phyloP scores from a whole-genome alignment of 2,888 invertebrate species.

The Hyposoter dolosus region DNA sequence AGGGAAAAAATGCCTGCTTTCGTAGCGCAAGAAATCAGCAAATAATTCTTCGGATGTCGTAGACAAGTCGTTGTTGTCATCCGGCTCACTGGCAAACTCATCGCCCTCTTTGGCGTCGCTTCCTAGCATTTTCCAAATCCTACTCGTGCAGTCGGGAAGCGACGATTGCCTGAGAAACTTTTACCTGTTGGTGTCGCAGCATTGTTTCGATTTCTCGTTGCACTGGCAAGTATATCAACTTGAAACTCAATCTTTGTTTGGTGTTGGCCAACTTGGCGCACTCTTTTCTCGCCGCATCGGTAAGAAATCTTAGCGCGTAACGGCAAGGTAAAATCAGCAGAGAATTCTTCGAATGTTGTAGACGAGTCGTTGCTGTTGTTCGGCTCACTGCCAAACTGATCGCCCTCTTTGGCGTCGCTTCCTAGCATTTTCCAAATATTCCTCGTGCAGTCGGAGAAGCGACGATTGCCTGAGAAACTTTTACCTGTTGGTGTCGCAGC shows the following conservation, averaged over 20 bases:
- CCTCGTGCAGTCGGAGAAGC: conserved; percentile 66
- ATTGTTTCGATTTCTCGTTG: conserved; percentile 85
- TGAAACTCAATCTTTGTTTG: conserved; percentile 69
- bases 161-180: conserved; percentile 69
- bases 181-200: conserved; percentile 88
- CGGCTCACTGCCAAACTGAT: conserved; percentile 89
- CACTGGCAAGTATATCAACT: conserved; percentile 43
- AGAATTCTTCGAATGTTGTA: conserved; percentile 92
- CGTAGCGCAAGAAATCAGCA: conserved; percentile 91
- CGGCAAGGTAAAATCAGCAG: conserved; percentile 92
- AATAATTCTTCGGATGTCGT: conserved; percentile 92
- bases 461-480: conserved; percentile 69
- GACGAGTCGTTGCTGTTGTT: conserved; percentile 94
- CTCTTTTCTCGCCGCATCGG: conserved; percentile 89
- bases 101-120: conserved; percentile 91
- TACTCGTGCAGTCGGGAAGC: conserved; percentile 67
- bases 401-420: conserved; percentile 90
- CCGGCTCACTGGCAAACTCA: conserved; percentile 89
- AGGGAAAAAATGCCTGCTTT: conserved; percentile 86
- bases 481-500: conserved; percentile 88
- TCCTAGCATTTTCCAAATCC: conserved; percentile 84
- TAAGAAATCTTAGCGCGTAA: conserved; percentile 91
- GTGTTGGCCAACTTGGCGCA: conserved; percentile 71
- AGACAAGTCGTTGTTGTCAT: conserved; percentile 94
- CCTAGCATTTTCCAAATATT: conserved; percentile 84